Evolutionary conservation across 2,797 vertebrate genomes (phyloP), one percentile per base, ranked within the genome.

Genomic region (Sarcophilus harrisii): DNA sequence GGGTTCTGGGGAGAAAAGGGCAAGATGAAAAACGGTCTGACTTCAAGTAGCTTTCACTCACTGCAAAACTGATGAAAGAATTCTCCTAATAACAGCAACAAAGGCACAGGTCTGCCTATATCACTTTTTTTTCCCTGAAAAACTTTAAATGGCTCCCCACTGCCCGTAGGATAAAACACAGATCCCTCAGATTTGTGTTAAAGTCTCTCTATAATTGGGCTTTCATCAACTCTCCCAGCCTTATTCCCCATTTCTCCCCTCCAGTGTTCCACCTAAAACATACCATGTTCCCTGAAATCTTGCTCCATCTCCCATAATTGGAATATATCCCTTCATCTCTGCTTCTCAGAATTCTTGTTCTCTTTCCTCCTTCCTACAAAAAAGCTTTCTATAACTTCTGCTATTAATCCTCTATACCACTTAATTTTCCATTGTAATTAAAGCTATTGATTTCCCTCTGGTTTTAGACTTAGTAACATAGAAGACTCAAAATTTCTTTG

Each of bases 291-390:
- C 21, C n/a, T 21, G 66, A 81, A 81, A n/a, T 81, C 21, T 38
- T 38, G n/a, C n/a, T 73, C n/a, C 16, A 1, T 45, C 2, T 38
- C 66, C 66, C 29, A 49, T 87, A 8, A 27, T 18, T 81, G 9
- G 21, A 45, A 27, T 81, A 16, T 10, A 24, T 8, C 1, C 16
- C n/a, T 87, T 45, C n/a, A 81, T 45, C 38, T 81, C 73, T 81
- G 21, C 73, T 81, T 49, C 38, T 87, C 73, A 87, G 21, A 87
- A 45, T 87, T 45, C 73, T 87, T 87, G 9, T 87, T 13, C 30
- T 66, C 27, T 27, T 28, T n/a, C 16, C 91, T 95, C 59, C 28
- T 54, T 87, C 60, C 57, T 93, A 89, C 73, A 52, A 87, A 96
- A 21, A 94, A 58, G 10, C 45, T 90, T 95, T 97, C 30, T 58